Evolutionary conservation across 2,888 invertebrate genomes (phyloP).

Genomic region (Andrena flavipes): DNA sequence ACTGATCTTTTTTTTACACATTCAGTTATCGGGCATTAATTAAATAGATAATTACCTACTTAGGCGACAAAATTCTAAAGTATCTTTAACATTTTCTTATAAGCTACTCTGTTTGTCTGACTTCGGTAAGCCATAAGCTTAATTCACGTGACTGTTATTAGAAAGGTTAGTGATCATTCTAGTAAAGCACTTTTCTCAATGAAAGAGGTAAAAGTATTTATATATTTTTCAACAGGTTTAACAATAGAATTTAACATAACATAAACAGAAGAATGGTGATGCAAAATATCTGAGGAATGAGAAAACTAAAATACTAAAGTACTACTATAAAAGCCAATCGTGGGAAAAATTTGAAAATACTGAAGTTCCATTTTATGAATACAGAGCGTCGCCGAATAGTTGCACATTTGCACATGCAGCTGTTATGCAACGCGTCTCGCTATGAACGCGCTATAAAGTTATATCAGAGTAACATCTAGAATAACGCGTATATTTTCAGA

Average conservation of each 20-base stretch:
- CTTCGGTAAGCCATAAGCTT: background rate
- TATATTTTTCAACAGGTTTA: no score
- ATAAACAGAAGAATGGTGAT: no score
- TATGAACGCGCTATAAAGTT: slow-evolving; percentile 46
- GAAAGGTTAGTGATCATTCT: slow-evolving; percentile 27
- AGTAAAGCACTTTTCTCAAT: background rate
- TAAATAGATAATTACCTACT: background rate
- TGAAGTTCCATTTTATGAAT: no score
- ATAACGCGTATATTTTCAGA: slow-evolving; percentile 48
- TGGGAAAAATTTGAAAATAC: no score
- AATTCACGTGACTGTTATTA: slow-evolving; percentile 10
- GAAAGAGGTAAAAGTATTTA: no score
- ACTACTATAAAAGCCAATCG: no score
- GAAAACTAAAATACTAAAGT: no score
- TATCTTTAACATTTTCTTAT: background rate
- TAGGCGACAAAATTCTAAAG: background rate
- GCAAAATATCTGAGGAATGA: no score
- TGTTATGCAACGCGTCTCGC: slow-evolving; percentile 23
- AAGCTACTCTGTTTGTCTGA: background rate
- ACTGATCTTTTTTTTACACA: background rate
- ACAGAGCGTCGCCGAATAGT: no score
- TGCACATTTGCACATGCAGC: background rate
- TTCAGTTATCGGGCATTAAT: background rate
- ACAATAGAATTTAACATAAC: no score
- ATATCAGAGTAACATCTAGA: slow-evolving; percentile 26